Evolutionary conservation across 2,113 vertebrate genomes (phyloP).

Genomic region (Mustela nigripes): DNA sequence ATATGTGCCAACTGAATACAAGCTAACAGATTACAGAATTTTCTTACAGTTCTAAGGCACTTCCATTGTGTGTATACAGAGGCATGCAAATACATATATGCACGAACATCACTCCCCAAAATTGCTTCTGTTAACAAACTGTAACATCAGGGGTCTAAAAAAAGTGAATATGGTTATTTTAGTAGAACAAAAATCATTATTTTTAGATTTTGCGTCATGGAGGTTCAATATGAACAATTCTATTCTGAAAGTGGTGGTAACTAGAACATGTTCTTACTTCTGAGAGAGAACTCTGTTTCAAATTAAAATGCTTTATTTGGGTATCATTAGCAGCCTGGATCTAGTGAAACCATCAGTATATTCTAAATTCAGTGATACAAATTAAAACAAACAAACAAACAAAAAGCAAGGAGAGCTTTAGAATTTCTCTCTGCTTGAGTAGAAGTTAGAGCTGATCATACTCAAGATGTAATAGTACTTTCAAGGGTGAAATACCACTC

Average conservation of each 20-base stretch:
- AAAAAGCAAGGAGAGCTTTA: background rate
- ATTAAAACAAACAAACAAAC: background rate
- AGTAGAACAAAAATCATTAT: conserved; percentile 1
- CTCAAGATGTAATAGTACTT: background rate
- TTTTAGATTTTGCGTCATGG: background rate
- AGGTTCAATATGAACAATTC: background rate
- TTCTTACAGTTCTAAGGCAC: background rate
- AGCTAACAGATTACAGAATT: background rate
- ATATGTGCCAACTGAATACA: background rate
- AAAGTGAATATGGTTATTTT: background rate
- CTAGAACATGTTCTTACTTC: background rate
- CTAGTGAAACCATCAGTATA: background rate
- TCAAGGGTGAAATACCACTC: background rate
- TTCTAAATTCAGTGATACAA: background rate
- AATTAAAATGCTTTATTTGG: background rate
- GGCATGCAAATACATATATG: background rate
- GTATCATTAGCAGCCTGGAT: background rate
- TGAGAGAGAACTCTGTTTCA: background rate
- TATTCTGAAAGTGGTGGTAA: background rate
- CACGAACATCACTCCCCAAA: background rate
- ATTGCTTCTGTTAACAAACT: background rate
- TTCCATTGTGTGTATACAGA: background rate
- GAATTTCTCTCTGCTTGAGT: background rate
- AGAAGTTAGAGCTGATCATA: background rate
- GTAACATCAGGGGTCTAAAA: background rate